Percentiles rank a stretch among this genome's conserved stretches.
Conservation (phyloP, 2,888 invertebrate genomes). For the Rhagophthalmus giganteus region DNA sequence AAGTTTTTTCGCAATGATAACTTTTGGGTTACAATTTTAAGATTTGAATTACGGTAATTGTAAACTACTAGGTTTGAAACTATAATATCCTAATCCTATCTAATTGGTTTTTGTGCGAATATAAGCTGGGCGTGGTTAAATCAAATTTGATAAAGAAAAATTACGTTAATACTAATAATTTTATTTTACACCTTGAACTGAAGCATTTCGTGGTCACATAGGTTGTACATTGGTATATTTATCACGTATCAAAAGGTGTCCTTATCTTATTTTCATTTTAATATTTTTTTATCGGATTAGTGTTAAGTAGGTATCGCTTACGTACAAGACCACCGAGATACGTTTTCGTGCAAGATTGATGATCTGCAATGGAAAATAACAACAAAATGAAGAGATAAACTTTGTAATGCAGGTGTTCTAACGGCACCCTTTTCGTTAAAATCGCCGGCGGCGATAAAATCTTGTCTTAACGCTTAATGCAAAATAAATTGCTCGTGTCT, state of each 20-base stretch:
- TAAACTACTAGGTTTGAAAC: background rate
- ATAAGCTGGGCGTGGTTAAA: background rate
- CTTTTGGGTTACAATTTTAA: no score
- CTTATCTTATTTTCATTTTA: background rate
- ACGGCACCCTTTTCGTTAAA: constrained; percentile 14
- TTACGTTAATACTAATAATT: background rate
- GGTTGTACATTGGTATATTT: no score
- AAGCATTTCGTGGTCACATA: background rate
- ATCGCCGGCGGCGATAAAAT: constrained; percentile 4
- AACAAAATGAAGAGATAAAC: background rate
- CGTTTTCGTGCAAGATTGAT: background rate
- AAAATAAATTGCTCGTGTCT: constrained; percentile 10
- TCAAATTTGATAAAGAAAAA: background rate
- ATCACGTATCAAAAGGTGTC: no score
- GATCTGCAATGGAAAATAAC: background rate
- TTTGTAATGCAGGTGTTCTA: background rate
- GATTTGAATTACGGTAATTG: background rate
- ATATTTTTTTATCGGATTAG: background rate
- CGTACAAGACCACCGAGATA: background rate
- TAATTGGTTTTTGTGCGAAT: background rate
- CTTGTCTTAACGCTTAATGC: constrained; percentile 9
- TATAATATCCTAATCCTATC: background rate
- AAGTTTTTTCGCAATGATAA: no score
- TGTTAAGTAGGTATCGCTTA: background rate
- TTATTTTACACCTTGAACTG: background rate